phyloP scores from a whole-genome alignment of 2,113 vertebrate species.

The Argyrosomus japonicus region DNA sequence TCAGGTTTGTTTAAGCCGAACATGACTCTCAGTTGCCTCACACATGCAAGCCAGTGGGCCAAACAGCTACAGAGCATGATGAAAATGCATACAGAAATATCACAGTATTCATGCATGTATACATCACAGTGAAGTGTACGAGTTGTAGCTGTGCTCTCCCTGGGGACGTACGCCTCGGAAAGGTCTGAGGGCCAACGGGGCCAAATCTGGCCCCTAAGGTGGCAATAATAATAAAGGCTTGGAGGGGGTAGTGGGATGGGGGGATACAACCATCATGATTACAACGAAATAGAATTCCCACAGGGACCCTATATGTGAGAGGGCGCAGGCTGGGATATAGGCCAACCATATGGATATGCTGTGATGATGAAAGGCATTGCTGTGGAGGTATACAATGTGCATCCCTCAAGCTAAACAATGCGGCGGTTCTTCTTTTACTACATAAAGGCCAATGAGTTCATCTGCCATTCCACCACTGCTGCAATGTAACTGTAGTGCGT shows the following conservation, averaged over 20 bases:
- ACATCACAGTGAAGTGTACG: constrained; percentile 18
- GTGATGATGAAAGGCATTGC: constrained; percentile 62
- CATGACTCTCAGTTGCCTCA: not conserved
- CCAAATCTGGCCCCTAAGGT: constrained; percentile 58
- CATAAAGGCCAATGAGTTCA: constrained; percentile 64
- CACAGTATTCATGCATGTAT: constrained; percentile 20
- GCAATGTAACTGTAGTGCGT: constrained; percentile 41
- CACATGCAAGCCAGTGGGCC: not conserved
- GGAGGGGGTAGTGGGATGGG: constrained; percentile 21
- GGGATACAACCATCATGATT: constrained; percentile 48
- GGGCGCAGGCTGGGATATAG: constrained; percentile 58
- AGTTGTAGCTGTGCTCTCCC: constrained; percentile 27
- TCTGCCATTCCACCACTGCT: constrained; percentile 35
- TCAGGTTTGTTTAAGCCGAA: constrained; percentile 30
- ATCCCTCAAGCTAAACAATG: constrained; percentile 67
- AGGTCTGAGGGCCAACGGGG: constrained; percentile 55
- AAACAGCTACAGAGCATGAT: not conserved
- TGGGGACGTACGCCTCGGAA: constrained; percentile 15
- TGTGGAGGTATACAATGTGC: constrained; percentile 29
- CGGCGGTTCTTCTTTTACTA: constrained; percentile 11
- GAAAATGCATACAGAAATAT: constrained; percentile 29
- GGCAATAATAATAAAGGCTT: constrained; percentile 64
- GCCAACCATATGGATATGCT: constrained; percentile 71
- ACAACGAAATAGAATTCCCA: constrained; percentile 67
- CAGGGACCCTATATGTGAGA: constrained; percentile 56